Evolutionary conservation across 2,113 vertebrate species (phyloP).

Genomic region (Varanus komodoensis): DNA sequence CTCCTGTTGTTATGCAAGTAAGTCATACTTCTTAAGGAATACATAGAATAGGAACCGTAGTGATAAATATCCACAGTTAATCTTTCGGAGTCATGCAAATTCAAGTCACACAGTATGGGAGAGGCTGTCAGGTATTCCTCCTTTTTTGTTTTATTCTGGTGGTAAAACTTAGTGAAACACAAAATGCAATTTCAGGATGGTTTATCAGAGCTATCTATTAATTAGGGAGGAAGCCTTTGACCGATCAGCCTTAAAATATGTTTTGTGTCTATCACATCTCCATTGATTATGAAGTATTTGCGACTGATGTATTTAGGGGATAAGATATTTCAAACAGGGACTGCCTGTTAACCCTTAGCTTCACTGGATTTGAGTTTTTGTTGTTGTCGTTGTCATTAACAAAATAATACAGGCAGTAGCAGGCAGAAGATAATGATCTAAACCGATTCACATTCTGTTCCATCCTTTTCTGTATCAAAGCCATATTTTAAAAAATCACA

Average conservation of each 20-base stretch:
- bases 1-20: not conserved
- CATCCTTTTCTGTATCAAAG: conserved; percentile 29
- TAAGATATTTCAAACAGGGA: not conserved
- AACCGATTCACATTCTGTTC: not conserved
- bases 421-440: conserved; percentile 38
- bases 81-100: not conserved
- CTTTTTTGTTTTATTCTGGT: not conserved
- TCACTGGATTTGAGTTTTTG: not conserved
- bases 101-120: not conserved
- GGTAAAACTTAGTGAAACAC: not conserved
- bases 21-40: not conserved
- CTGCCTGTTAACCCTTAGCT: not conserved
- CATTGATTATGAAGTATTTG: conserved; percentile 29
- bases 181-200: conserved; percentile 14
- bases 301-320: not conserved
- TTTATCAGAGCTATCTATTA: conserved; percentile 55
- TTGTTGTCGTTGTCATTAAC: not conserved
- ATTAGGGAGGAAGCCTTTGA: conserved; percentile 42
- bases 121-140: not conserved
- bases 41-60: not conserved
- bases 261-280: conserved; percentile 25
- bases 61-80: not conserved
- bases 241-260: conserved; percentile 21
- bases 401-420: not conserved
- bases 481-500: conserved; percentile 35